Base-by-base conservation (phyloP, 1,140 invertebrate genomes). In the Acromyrmex echinatior region DNA sequence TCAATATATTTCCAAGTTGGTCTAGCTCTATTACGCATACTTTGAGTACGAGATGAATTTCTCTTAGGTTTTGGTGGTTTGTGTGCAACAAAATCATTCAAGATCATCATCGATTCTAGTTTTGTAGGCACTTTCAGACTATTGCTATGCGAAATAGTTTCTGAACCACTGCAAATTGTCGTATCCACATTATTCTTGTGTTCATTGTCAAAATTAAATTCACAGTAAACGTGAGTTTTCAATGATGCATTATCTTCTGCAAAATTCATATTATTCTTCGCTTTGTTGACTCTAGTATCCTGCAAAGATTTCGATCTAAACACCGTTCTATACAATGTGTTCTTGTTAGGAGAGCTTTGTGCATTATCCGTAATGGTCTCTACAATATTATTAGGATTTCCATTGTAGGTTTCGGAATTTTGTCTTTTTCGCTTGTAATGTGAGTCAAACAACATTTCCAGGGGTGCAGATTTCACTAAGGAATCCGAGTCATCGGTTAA, bases 391-490 rank as follows among this genome's bases (percentile, higher is more conserved):
- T 93, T 94, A 0, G 93, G 91, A 77, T 92, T 92, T 16, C 87
- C 91, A 28, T 77, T 93, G 60, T 95, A 94, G 0, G 93, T 94
- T 58, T 95, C 95, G 0, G 94, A 95, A 18, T 94, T 93, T 35
- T 94, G 94, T 10, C 94, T 87, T 76, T 93, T 93, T 0, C 95
- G 86, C 56, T 94, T 94, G 65, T 95, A 94, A 65, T 95, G 94
- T 0, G 92, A 92, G 90, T 97, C 96, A 78, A 97, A 97, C 2
- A 97, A 92, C 94, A 97, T 96, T 94, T 97, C 97, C 35, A 98
- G 93, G 0, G 97, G 97, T 1, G 97, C 97, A 60, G 97, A 97
- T 93, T 97, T 97, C 14, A 97, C 97, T 88, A 97, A 96, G 0
- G 94, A 95, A 53, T 96, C 95, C 0, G 95, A 96, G 63, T 94